Conservation (phyloP, 2,888 invertebrate species). For the Acleris emargana region DNA sequence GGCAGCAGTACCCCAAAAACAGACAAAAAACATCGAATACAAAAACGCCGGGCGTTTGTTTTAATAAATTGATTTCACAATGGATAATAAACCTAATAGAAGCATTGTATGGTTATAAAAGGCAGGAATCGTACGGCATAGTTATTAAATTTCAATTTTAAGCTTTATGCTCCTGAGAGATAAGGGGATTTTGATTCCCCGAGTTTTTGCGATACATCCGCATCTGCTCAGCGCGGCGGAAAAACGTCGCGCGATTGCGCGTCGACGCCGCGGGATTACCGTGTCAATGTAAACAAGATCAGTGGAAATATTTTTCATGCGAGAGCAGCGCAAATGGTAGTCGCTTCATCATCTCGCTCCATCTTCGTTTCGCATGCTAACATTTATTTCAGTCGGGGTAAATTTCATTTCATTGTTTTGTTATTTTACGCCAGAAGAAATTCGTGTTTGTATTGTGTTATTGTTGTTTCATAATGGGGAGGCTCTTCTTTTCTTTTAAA, state of each 20-base stretch:
- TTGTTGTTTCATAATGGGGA: constrained; percentile 43
- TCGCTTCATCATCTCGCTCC: constrained; percentile 65
- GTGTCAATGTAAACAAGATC: constrained; percentile 76
- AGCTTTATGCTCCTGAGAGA: constrained; percentile 65
- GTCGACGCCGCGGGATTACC: constrained; percentile 59
- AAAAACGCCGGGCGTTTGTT: constrained; percentile 11
- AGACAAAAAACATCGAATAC: neutral
- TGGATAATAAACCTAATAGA: constrained; percentile 20
- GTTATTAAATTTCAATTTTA: constrained; percentile 72
- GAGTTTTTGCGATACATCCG: constrained; percentile 51
- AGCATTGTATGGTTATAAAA: constrained; percentile 11
- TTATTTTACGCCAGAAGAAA: constrained; percentile 46
- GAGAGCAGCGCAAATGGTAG: constrained; percentile 66
- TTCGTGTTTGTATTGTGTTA: constrained; percentile 46
- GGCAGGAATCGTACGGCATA: constrained; percentile 37
- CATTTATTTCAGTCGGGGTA: constrained; percentile 58
- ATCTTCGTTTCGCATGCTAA: constrained; percentile 68
- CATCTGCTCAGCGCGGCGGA: constrained; percentile 60
- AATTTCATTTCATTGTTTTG: constrained; percentile 63
- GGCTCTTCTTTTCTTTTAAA: constrained; percentile 25
- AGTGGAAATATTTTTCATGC: constrained; percentile 71
- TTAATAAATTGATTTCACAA: constrained; percentile 22
- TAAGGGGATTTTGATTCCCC: constrained; percentile 71
- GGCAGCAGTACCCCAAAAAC: neutral
- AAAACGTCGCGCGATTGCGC: constrained; percentile 52